Percentiles rank a stretch among this genome's conserved stretches.
Conservation (phyloP, 2,113 vertebrate species). For the Camelus dromedarius region DNA sequence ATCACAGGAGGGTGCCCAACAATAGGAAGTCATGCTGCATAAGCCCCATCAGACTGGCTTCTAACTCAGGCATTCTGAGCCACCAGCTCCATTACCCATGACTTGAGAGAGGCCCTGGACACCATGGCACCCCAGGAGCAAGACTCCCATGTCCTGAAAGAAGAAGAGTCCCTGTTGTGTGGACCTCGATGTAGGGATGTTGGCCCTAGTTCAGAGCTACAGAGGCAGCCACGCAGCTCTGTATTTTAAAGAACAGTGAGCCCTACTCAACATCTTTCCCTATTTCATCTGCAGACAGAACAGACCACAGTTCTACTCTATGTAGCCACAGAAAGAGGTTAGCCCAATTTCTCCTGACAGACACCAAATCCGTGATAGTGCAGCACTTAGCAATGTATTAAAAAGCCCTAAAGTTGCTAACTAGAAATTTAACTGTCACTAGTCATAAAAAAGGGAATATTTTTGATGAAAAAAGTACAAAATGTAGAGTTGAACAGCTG, state of each 20-base stretch:
- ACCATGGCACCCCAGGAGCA: neutral
- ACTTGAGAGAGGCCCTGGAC: no score
- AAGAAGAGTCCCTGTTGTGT: neutral
- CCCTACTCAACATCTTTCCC: neutral
- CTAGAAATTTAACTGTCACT: constrained; percentile 74
- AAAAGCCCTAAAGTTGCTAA: constrained; percentile 58
- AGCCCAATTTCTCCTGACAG: constrained; percentile 40
- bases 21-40: fast-evolving
- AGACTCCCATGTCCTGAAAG: neutral
- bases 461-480: constrained; percentile 54
- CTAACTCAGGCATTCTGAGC: no score
- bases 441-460: constrained; percentile 25
- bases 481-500: constrained; percentile 68
- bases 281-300: neutral
- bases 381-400: constrained; percentile 39
- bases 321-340: constrained; percentile 1
- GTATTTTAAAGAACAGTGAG: neutral
- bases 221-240: neutral
- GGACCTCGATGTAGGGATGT: fast-evolving
- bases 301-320: neutral
- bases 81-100: neutral
- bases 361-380: neutral
- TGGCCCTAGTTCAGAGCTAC: neutral
- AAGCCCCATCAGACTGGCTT: neutral
- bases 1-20: neutral